These are phyloP conservation scores for Oxyura jamaicensis DNA, from an alignment of 2,113 vertebrate species.

Conservation along the genomic window DNA sequence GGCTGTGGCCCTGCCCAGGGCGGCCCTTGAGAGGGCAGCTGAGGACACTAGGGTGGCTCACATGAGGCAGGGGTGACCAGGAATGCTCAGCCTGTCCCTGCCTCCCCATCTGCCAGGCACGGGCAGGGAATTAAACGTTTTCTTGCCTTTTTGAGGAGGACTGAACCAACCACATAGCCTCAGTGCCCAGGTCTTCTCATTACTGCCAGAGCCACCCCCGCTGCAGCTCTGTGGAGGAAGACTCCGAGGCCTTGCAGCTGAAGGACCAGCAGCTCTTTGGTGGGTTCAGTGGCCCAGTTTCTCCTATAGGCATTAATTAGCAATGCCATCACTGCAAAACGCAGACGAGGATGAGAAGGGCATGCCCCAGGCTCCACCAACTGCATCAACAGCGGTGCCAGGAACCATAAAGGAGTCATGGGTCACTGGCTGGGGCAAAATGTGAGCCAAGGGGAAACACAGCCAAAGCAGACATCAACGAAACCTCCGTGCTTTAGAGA, in stretches of 20 bases:
- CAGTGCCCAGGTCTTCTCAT: not conserved
- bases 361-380: not conserved
- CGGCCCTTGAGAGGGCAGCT: not conserved
- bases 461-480: not conserved
- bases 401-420: rapidly evolving
- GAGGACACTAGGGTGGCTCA: not conserved
- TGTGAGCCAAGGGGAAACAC: not conserved
- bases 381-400: not conserved
- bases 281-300: not conserved
- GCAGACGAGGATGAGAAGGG: rapidly evolving
- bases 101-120: not conserved
- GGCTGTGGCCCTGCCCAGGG: not conserved
- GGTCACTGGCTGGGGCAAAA: not conserved
- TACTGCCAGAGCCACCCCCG: not conserved
- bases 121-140: not conserved
- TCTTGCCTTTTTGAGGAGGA: not conserved
- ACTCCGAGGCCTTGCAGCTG: not conserved
- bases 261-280: not conserved
- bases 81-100: not conserved
- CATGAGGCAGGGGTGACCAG: not conserved
- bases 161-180: not conserved
- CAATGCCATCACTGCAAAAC: not conserved
- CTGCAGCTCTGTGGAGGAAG: rapidly evolving
- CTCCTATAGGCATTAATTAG: not conserved
- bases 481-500: not conserved